Percentiles rank a stretch among this genome's conserved stretches.
Conservation (phyloP, 2,113 vertebrate species). For the Istiophorus platypterus region DNA sequence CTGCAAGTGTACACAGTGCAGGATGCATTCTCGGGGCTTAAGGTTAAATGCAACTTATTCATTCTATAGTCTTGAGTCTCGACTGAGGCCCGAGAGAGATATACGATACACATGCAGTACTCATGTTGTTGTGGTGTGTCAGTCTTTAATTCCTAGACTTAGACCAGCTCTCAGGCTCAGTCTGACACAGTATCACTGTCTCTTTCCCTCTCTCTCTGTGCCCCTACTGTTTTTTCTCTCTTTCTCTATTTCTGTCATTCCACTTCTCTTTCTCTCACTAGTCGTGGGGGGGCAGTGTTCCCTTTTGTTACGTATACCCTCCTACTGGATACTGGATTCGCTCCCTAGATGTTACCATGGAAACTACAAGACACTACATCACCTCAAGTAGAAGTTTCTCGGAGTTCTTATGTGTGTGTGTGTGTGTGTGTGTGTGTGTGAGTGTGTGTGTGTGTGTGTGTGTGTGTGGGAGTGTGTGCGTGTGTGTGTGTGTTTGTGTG, state of each 20-base stretch:
- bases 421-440: conserved; percentile 34
- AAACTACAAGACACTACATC: conserved; percentile 83
- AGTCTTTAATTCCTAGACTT: conserved; percentile 11
- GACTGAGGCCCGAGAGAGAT: conserved; percentile 13
- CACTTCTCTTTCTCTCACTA: conserved; percentile 57
- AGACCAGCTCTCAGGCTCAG: conserved; percentile 13
- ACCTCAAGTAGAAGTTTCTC: conserved; percentile 80
- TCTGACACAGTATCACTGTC: conserved; percentile 5
- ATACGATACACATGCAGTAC: background rate
- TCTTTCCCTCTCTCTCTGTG: background rate
- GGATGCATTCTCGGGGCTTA: conserved; percentile 20
- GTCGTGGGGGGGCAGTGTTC: conserved; percentile 80
- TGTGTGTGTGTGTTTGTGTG: conserved; percentile 27
- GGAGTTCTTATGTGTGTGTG: conserved; percentile 40
- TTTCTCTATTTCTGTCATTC: conserved; percentile 5
- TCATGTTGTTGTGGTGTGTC: background rate
- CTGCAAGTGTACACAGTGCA: conserved; percentile 6
- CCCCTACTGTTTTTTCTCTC: conserved; percentile 3
- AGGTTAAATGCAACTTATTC: conserved; percentile 28
- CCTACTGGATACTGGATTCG: conserved; percentile 73
- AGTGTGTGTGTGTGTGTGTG: conserved; percentile 34
- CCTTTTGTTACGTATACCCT: conserved; percentile 76
- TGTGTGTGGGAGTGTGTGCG: conserved; percentile 25
- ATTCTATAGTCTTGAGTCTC: conserved; percentile 35
- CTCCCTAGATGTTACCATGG: conserved; percentile 80